Conservation (phyloP, 2,797 vertebrate genomes). For the Botia almorhae region DNA sequence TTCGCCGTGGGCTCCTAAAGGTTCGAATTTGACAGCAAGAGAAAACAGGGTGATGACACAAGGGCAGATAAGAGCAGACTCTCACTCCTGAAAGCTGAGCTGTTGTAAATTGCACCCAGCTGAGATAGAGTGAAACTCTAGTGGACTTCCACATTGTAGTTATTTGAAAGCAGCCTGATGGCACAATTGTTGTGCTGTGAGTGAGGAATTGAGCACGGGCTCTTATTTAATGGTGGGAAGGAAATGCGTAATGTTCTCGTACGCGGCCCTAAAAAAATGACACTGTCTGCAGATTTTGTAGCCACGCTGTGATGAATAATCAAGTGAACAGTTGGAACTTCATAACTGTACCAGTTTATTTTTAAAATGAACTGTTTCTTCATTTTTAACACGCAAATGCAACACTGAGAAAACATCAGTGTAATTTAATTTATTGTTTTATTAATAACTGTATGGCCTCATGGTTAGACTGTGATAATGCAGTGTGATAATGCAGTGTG, state of each 20-base stretch:
- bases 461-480: too few relatives aligned
- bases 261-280: background rate
- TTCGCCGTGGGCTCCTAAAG: constrained; percentile 14
- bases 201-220: constrained; percentile 65
- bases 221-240: constrained; percentile 54
- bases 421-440: too few relatives aligned
- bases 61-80: constrained; percentile 30
- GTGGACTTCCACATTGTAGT: constrained; percentile 48
- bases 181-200: constrained; percentile 54
- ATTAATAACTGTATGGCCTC: too few relatives aligned
- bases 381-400: background rate
- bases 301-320: background rate
- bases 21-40: constrained; percentile 9
- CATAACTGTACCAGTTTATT: background rate
- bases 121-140: constrained; percentile 55
- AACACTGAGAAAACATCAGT: too few relatives aligned
- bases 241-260: constrained; percentile 57
- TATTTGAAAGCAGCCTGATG: constrained; percentile 51
- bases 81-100: constrained; percentile 34
- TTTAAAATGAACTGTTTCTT: background rate
- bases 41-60: constrained; percentile 49
- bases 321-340: background rate
- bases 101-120: constrained; percentile 10
- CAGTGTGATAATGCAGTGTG: too few relatives aligned
- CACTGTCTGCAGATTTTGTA: background rate